Percentiles rank a stretch among this genome's conserved stretches.
phyloP scores from a whole-genome alignment of 2,797 vertebrate genomes.

The Poecilia picta region DNA sequence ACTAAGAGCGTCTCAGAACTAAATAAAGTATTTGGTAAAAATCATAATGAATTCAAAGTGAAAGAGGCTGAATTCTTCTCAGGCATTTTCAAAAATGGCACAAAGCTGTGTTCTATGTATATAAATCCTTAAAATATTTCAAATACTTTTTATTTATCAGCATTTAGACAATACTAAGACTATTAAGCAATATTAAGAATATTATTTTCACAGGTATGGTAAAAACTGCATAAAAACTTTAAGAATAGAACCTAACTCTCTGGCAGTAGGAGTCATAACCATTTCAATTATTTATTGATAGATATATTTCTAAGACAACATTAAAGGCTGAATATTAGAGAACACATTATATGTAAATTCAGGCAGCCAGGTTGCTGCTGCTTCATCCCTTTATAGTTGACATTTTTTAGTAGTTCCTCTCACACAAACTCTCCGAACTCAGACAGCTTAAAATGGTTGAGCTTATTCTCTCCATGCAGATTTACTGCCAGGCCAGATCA shows the following conservation, averaged over 20 bases:
- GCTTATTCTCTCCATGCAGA: slow-evolving; percentile 25
- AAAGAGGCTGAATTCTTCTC: neutral
- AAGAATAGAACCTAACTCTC: neutral
- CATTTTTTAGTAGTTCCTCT: slow-evolving; percentile 34
- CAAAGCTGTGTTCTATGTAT: neutral
- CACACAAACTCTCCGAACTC: slow-evolving; percentile 13
- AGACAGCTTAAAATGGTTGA: slow-evolving; percentile 21
- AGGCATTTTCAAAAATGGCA: neutral
- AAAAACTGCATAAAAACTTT: neutral
- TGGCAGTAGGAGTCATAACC: neutral
- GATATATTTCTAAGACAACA: neutral
- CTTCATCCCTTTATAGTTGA: slow-evolving; percentile 35
- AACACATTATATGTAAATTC: neutral
- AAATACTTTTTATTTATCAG: neutral
- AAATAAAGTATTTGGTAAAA: neutral
- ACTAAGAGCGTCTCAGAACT: neutral
- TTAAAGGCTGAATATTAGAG: neutral
- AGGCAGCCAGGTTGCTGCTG: slow-evolving; percentile 20
- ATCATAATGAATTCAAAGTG: neutral
- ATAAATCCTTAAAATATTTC: neutral
- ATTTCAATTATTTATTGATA: neutral
- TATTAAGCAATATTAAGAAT: neutral
- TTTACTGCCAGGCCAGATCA: neutral
- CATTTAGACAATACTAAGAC: neutral
- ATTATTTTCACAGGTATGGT: neutral